Evolutionary conservation across 2,113 vertebrate genomes (phyloP).

Genomic region (Cettia cetti): DNA sequence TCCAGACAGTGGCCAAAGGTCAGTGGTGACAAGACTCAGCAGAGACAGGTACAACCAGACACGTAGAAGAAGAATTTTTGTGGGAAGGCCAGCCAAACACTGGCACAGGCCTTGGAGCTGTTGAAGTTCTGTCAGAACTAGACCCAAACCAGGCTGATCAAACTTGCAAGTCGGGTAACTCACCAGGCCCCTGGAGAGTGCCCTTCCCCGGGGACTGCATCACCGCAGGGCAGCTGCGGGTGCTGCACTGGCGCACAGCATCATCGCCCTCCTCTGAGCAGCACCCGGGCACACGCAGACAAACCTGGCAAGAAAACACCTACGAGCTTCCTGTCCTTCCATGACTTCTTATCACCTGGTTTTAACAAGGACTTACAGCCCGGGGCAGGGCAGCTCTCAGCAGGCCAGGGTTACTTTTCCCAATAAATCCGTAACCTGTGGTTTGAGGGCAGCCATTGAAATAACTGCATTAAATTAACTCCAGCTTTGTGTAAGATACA

Average conservation of each 20-base stretch:
- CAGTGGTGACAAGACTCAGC: background rate
- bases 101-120: background rate
- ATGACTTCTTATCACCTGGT: background rate
- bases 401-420: background rate
- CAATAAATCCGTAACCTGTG: background rate
- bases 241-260: background rate
- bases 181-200: background rate
- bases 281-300: background rate
- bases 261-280: background rate
- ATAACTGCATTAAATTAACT: background rate
- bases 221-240: background rate
- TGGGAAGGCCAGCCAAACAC: background rate
- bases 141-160: background rate
- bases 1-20: accelerated
- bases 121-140: background rate
- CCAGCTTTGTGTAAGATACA: background rate
- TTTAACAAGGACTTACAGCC: background rate
- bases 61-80: too few species aligned
- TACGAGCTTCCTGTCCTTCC: background rate
- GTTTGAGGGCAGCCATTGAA: background rate
- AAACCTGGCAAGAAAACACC: background rate
- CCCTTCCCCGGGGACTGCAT: accelerated
- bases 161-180: too few species aligned
- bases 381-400: background rate
- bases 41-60: background rate